Percentiles rank a stretch among this genome's conserved stretches.
Conservation (phyloP, 2,888 invertebrate genomes). For the Athalia circularis region DNA sequence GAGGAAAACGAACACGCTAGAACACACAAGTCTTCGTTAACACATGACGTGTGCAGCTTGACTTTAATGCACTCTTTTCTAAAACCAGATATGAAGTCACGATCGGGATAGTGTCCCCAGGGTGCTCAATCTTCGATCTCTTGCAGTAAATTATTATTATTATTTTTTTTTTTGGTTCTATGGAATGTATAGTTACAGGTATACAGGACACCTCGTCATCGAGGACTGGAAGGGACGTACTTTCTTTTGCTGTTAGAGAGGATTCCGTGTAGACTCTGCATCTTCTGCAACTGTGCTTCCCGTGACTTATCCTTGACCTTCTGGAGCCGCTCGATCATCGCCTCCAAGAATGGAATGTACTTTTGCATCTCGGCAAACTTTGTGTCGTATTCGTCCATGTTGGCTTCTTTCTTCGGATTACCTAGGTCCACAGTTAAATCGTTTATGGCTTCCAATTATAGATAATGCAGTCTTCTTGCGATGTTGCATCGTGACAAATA, state of each 20-base stretch:
- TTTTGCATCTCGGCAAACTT: constrained; percentile 82
- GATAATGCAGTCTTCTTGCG: constrained; percentile 24
- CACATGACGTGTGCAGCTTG: neutral
- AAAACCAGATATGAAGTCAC: constrained; percentile 6
- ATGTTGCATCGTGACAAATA: constrained; percentile 19
- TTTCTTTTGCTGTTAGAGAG: constrained; percentile 80
- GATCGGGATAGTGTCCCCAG: constrained; percentile 5
- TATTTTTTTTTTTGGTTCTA: constrained; percentile 6
- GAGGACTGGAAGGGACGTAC: constrained; percentile 69
- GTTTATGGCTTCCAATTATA: constrained; percentile 43
- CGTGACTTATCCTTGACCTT: constrained; percentile 76
- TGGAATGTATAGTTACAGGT: constrained; percentile 28
- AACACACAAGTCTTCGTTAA: neutral
- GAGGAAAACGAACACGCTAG: neutral
- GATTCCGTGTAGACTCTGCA: constrained; percentile 79
- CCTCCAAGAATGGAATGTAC: constrained; percentile 84
- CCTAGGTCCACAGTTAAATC: constrained; percentile 47
- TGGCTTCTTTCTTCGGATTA: constrained; percentile 47
- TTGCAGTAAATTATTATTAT: constrained; percentile 13
- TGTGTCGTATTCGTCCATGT: constrained; percentile 76
- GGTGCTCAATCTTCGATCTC: neutral
- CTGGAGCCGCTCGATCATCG: constrained; percentile 81
- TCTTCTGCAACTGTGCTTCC: constrained; percentile 79
- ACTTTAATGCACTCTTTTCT: constrained; percentile 6
- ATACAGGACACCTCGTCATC: constrained; percentile 30